A percentile compares a stretch with the other conserved stretches of the same genome.
Evolutionary conservation across 2,888 invertebrate genomes (phyloP).

Genomic region (Eueremaeus valkanovi): DNA sequence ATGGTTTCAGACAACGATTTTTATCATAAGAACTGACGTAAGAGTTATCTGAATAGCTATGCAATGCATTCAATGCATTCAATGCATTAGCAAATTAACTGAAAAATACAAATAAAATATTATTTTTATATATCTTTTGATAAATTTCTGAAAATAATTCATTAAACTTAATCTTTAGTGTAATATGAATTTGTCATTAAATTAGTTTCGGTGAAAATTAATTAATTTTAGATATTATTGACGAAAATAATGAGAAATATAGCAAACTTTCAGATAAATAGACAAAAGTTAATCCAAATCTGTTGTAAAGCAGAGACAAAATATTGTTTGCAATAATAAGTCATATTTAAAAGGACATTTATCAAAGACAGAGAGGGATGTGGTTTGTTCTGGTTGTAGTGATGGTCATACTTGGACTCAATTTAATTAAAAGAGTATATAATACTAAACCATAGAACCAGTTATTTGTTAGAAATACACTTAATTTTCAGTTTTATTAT

Average conservation of each 20-base stretch:
- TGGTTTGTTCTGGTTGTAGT: neutral
- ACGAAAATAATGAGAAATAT: neutral
- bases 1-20: neutral
- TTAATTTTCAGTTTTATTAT: neutral
- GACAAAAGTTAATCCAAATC: too few relatives aligned
- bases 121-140: neutral
- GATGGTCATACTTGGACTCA: neutral
- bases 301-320: neutral
- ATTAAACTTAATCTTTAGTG: neutral
- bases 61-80: too few relatives aligned
- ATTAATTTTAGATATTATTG: neutral
- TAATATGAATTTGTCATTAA: neutral
- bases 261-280: too few relatives aligned
- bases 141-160: neutral
- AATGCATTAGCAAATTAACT: neutral
- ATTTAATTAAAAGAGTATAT: neutral
- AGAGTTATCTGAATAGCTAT: neutral
- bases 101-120: neutral
- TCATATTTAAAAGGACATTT: neutral
- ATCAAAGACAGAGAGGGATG: neutral
- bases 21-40: neutral
- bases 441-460: neutral
- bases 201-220: neutral
- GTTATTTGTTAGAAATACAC: neutral
- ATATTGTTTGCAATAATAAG: neutral